These are phyloP conservation scores for Labeo calbasu DNA, from an alignment of 2,797 vertebrate genomes.

Conservation along the genomic window DNA sequence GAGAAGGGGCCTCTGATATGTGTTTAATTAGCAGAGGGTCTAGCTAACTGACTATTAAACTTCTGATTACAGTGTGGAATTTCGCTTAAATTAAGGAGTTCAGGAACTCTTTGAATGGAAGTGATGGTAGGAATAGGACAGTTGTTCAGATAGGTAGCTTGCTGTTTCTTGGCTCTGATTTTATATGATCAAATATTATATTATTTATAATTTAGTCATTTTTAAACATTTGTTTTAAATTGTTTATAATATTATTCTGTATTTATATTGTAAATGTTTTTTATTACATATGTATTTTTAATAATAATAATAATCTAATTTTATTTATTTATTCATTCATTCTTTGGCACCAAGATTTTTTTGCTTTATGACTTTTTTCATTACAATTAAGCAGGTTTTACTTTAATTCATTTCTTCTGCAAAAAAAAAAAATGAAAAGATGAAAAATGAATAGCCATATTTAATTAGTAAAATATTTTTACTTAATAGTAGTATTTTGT, in stretches of 20 bases:
- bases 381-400: neutral
- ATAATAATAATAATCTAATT: neutral
- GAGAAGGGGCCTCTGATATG: conserved; percentile 46
- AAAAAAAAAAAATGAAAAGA: too few species aligned
- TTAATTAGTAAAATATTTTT: neutral
- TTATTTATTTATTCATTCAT: neutral
- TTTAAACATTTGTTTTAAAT: neutral
- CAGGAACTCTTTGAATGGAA: conserved; percentile 56
- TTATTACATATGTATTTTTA: neutral
- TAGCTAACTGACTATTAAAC: conserved; percentile 61
- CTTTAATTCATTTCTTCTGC: neutral
- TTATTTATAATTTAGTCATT: neutral
- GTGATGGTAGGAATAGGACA: conserved; percentile 15
- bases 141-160: conserved; percentile 11
- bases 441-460: too few species aligned
- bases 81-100: conserved; percentile 63
- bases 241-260: neutral
- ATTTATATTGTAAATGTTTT: neutral
- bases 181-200: neutral
- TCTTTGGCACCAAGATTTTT: neutral
- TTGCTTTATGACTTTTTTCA: neutral
- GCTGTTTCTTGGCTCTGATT: neutral
- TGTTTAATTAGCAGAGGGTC: conserved; percentile 55
- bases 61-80: conserved; percentile 58
- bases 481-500: neutral